These are phyloP conservation scores for Ormyrus thymus DNA, from an alignment of 2,888 invertebrate genomes.

Conservation along the genomic window DNA sequence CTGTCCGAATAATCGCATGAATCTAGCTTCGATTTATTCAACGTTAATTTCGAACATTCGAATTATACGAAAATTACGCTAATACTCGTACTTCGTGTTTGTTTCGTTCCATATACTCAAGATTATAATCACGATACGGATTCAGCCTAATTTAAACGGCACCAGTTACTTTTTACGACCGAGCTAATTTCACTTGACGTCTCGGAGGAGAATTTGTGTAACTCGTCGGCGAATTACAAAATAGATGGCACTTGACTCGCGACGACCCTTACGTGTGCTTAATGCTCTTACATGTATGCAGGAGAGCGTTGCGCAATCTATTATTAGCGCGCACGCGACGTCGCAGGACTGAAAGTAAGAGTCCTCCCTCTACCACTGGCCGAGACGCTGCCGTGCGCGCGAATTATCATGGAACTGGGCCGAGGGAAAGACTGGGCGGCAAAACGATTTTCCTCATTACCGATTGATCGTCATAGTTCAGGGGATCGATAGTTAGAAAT, in stretches of 20 bases:
- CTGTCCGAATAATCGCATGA: too few species aligned
- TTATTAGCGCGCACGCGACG: conserved; percentile 67
- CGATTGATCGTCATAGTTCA: conserved; percentile 18
- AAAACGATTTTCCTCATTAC: conserved; percentile 40
- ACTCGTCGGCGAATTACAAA: conserved; percentile 41
- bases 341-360: conserved; percentile 69
- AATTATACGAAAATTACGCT: too few species aligned
- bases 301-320: conserved; percentile 63
- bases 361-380: conserved; percentile 57
- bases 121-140: neutral
- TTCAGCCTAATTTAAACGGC: conserved; percentile 18
- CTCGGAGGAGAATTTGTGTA: conserved; percentile 10
- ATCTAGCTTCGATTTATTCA: too few species aligned
- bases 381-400: conserved; percentile 26
- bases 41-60: too few species aligned
- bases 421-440: conserved; percentile 15
- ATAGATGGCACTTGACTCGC: conserved; percentile 55
- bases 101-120: too few species aligned
- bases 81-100: too few species aligned
- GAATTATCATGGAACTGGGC: conserved; percentile 36
- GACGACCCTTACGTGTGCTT: conserved; percentile 50
- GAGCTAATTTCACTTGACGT: conserved; percentile 33
- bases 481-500: neutral
- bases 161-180: conserved; percentile 9
- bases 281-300: conserved; percentile 9